Conservation (phyloP, 2,888 invertebrate genomes). For the Plagiodera versicolora region DNA sequence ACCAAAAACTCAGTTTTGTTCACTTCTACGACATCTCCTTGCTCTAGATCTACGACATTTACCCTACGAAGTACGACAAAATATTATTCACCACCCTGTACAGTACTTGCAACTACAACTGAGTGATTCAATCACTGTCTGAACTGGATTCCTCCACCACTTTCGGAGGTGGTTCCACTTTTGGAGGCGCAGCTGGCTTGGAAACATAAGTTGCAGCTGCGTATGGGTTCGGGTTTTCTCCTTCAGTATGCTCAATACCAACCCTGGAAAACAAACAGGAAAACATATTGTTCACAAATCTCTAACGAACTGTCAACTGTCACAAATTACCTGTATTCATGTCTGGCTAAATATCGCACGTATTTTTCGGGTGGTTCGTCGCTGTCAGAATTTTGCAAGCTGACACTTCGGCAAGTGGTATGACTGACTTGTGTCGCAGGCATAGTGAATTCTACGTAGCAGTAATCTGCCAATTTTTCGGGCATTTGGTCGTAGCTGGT, state of each 20-base stretch:
- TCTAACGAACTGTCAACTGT: no score
- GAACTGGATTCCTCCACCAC: slow-evolving; percentile 53
- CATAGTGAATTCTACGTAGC: slow-evolving; percentile 97
- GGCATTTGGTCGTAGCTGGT: slow-evolving; percentile 98
- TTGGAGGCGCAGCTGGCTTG: slow-evolving; percentile 50
- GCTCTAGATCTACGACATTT: no score
- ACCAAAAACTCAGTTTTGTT: background rate
- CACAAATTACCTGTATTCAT: slow-evolving; percentile 94
- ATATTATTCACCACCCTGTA: background rate
- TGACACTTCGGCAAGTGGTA: slow-evolving; percentile 93
- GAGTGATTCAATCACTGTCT: slow-evolving; percentile 54
- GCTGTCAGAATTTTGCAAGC: slow-evolving; percentile 81
- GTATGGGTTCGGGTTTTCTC: slow-evolving; percentile 70
- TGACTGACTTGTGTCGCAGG: slow-evolving; percentile 95
- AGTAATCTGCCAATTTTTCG: slow-evolving; percentile 84
- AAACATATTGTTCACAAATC: no score
- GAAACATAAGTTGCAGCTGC: slow-evolving; percentile 60
- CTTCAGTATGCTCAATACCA: slow-evolving; percentile 86
- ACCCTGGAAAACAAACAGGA: slow-evolving; percentile 72
- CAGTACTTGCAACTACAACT: slow-evolving; percentile 3
- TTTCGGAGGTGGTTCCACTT: slow-evolving; percentile 46
- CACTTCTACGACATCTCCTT: no score
- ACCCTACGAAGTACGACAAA: background rate
- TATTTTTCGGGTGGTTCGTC: slow-evolving; percentile 97
- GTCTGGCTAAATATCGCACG: slow-evolving; percentile 92